A percentile compares a stretch with the other conserved stretches of the same genome.
These are phyloP conservation scores for Nezara viridula DNA, from an alignment of 2,888 invertebrate species.

Conservation along the genomic window DNA sequence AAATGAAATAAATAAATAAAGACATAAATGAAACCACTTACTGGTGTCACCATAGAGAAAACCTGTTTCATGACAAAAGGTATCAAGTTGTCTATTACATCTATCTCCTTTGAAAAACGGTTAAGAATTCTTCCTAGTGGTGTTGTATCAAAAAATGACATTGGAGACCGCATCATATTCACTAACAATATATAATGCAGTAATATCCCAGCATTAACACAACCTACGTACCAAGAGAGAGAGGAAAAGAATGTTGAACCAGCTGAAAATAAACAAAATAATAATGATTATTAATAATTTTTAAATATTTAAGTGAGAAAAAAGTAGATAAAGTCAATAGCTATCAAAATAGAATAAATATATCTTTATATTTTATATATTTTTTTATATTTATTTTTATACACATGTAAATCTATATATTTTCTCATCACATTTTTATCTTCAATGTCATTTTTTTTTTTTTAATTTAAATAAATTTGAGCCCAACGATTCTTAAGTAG, in stretches of 20 bases:
- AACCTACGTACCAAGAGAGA: slow-evolving; percentile 30
- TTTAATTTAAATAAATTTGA: no score
- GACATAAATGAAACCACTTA: not conserved
- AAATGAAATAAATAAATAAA: not conserved
- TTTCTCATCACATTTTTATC: no score
- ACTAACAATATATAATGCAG: slow-evolving; percentile 53
- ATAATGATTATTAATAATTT: not conserved
- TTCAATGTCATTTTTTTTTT: no score
- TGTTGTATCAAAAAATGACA: slow-evolving; percentile 70
- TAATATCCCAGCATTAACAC: slow-evolving; percentile 53
- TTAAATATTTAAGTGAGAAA: not conserved
- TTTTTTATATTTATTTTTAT: no score
- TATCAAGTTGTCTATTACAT: slow-evolving; percentile 67
- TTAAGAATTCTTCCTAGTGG: slow-evolving; percentile 70
- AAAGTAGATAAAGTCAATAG: not conserved
- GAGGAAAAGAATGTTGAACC: not conserved
- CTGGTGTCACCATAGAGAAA: slow-evolving; percentile 74
- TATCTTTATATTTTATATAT: no score
- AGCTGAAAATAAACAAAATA: slow-evolving; percentile 48
- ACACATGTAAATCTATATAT: no score
- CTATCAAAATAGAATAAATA: not conserved
- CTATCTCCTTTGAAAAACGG: slow-evolving; percentile 70
- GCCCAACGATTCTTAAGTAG: no score
- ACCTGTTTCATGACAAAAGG: slow-evolving; percentile 58
- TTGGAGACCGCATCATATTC: slow-evolving; percentile 67